Evolutionary conservation across 2,888 invertebrate species (phyloP), one percentile per base, ranked within the genome.

Genomic region (Calliopum simillimum): DNA sequence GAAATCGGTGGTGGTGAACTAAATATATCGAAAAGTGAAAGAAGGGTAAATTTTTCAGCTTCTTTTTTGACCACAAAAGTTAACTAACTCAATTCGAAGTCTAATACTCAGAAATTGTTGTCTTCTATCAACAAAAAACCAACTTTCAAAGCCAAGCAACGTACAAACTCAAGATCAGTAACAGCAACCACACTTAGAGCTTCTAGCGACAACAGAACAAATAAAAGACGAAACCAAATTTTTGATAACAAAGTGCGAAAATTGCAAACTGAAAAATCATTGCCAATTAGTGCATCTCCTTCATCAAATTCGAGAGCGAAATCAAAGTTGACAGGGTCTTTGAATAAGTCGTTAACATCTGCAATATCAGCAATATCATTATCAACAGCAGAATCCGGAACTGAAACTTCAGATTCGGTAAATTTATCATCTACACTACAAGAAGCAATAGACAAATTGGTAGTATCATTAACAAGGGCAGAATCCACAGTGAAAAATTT

Each of bases 21-120:
- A 12, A n/a, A 19, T 13, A 41, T 2, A n/a, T 23, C 14, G 14
- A 46, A 49, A 58, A 67, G n/a, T 16, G 14, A 65, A 13, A 62
- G n/a, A 46, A 70, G 55, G 55, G 61, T 61, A 14, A 61, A 61
- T 46, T 61, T 61, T 55, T 65, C 43, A 8, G 47, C 23, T 16
- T 55, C 59, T n/a, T 49, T 41, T 47, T 19, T 19, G 41, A n/a
- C 21, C 12, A 13, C 64, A 16, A 64, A 41, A n/a, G 8, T 3
- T 47, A 33, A 6, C 44, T 21, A 16, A 19, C 16, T 12, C 43
- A 14, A 14, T 23, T 13, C n/a, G n/a, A 33, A 11, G n/a, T 41
- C 19, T 19, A 5, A 16, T 16, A 19, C 51, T 51, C 51, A 14
- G 16, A 33, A 23, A 8, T 58, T 33, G 14, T 25, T 33, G 25